These are phyloP conservation scores for Anabacerthia variegaticeps DNA, from an alignment of 2,797 vertebrate genomes.

Conservation along the genomic window DNA sequence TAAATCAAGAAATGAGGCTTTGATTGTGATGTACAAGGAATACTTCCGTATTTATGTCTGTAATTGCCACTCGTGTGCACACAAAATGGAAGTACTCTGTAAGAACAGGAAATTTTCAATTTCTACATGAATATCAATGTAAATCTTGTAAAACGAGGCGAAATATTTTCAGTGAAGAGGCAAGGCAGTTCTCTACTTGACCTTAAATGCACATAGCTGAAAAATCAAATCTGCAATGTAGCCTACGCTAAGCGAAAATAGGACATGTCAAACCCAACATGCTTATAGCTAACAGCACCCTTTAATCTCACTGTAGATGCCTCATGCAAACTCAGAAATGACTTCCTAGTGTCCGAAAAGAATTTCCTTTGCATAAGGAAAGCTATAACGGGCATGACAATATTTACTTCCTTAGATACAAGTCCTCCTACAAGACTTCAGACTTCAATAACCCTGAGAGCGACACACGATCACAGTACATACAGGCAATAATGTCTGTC, in stretches of 20 bases:
- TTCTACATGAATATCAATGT: rapidly evolving
- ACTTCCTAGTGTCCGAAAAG: background rate
- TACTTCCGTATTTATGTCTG: background rate
- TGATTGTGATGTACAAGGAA: background rate
- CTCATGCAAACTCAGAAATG: background rate
- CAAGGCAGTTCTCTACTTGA: background rate
- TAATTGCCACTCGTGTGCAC: background rate
- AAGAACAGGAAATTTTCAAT: background rate
- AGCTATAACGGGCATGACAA: background rate
- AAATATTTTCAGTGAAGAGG: background rate
- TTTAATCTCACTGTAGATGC: background rate
- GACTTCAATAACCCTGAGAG: background rate
- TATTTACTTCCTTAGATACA: background rate
- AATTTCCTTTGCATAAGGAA: background rate
- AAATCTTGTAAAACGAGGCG: background rate
- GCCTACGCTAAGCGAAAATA: background rate
- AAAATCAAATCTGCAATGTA: background rate
- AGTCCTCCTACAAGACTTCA: background rate
- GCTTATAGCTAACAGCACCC: background rate
- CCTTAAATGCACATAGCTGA: background rate
- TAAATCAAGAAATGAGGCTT: background rate
- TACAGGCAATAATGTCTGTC: background rate
- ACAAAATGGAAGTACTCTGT: background rate
- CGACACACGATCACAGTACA: rapidly evolving
- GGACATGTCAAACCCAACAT: background rate